Base-by-base conservation (phyloP, 2,888 invertebrate genomes). In the Sinhomidia bicolor region DNA sequence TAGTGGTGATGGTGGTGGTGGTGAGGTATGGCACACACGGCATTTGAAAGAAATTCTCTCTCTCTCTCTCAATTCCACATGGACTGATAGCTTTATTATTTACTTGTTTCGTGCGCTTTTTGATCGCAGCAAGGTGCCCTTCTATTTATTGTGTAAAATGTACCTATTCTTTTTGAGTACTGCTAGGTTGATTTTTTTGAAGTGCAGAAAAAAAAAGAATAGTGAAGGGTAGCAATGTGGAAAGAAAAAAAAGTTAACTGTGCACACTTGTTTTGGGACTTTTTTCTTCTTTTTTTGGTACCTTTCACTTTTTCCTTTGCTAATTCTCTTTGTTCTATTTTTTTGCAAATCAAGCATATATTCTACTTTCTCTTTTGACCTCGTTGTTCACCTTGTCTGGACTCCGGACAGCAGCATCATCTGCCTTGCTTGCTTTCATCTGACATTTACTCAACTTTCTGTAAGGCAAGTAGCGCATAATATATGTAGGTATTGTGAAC, bases 51-150 rank as follows among this genome's bases (percentile, higher is more conserved):
- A 86, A 86, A 81, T 86, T 86, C 80, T 86, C 86, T 86, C 86
- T 81, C 82, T 81, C 82, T 76, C 80, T 86, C 86, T 86, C 86
- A 86, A 87, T 81, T 87, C 81, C 81, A 36, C 82, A 87, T 76
- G 87, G 82, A 81, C 74, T 81, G 76, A 44, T 76, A 65, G 82
- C 82, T 87, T 82, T 87, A 82, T 81, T 79, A 81, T 57, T 85
- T 76, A 85, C n/a, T 65, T 85, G 85, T 78, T 47, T 65, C 23
- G 76, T 71, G 26, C 10, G 29, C 29, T 4, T 17, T 78, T 54
- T 36, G 36, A 7, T 36, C 3, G 36, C 36, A n/a, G n/a, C n/a
- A n/a, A n/a, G n/a, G n/a, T n/a, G n/a, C n/a, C n/a, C n/a, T n/a
- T n/a, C n/a, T n/a, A n/a, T 36, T 36, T 36, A 36, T 3, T 36